Conservation (phyloP, 2,888 invertebrate species). For the Tachina lurida region DNA sequence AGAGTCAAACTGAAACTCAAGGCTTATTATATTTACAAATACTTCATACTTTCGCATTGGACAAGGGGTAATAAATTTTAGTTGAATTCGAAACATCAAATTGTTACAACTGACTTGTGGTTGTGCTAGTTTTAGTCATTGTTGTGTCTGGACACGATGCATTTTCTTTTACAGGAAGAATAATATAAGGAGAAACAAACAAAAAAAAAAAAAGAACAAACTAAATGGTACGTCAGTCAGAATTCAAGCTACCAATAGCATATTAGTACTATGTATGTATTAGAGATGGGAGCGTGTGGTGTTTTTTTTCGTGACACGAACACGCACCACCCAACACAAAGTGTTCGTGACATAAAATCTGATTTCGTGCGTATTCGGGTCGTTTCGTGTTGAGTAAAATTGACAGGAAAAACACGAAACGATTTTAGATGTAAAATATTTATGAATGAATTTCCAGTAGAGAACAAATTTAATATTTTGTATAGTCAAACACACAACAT, state of each 20-base stretch:
- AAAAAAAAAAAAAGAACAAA: not conserved
- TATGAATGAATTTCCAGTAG: no score
- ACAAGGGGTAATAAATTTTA: conserved; percentile 66
- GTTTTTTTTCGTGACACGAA: no score
- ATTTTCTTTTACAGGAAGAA: not conserved
- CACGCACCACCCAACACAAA: no score
- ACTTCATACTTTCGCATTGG: conserved; percentile 20
- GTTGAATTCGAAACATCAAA: conserved; percentile 65
- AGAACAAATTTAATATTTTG: no score
- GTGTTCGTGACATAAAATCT: no score
- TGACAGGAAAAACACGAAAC: no score
- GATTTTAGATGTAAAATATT: no score
- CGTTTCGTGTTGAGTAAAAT: no score
- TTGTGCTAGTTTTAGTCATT: conserved; percentile 60
- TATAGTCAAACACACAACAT: no score
- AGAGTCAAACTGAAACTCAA: not conserved
- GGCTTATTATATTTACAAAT: not conserved
- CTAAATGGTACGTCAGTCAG: not conserved
- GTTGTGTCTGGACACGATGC: conserved; percentile 48
- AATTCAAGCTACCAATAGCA: conserved; percentile 22
- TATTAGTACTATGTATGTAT: not conserved
- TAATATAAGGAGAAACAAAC: not conserved
- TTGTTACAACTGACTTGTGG: conserved; percentile 58
- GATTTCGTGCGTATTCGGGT: no score
- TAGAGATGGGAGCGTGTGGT: no score